Percentiles rank a stretch among this genome's conserved stretches.
These are phyloP conservation scores for Beris chalybata DNA, from an alignment of 2,888 invertebrate genomes.

Conservation along the genomic window DNA sequence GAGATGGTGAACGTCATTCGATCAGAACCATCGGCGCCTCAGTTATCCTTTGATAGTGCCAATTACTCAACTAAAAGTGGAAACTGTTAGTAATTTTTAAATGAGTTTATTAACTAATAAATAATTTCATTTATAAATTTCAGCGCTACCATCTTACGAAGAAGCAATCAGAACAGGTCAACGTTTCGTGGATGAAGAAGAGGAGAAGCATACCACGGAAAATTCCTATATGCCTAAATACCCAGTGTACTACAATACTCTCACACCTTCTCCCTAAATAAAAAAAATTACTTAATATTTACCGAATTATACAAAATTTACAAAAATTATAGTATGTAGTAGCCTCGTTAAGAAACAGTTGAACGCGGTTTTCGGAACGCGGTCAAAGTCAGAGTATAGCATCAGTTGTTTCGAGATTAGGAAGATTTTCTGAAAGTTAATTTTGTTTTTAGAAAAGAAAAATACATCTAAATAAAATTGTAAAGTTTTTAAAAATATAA, in stretches of 20 bases:
- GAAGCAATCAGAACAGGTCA: slow-evolving; percentile 8
- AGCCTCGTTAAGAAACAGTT: too few relatives aligned
- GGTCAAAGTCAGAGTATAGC: too few relatives aligned
- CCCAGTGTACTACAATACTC: slow-evolving; percentile 36
- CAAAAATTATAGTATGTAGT: too few relatives aligned
- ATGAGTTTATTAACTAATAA: too few relatives aligned
- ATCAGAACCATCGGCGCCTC: slow-evolving; percentile 18
- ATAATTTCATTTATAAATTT: neutral
- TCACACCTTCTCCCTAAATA: slow-evolving; percentile 26
- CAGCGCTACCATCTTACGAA: slow-evolving; percentile 21
- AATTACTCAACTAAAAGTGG: slow-evolving; percentile 11
- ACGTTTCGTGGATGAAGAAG: slow-evolving; percentile 20
- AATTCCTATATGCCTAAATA: slow-evolving; percentile 34
- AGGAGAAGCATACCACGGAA: slow-evolving; percentile 6
- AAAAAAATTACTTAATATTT: neutral
- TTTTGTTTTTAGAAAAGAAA: too few relatives aligned
- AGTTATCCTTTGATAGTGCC: neutral
- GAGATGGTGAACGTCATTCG: slow-evolving; percentile 3
- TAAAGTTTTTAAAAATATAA: too few relatives aligned
- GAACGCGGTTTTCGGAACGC: too few relatives aligned
- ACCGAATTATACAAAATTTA: too few relatives aligned
- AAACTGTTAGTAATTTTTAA: neutral
- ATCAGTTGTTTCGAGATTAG: too few relatives aligned
- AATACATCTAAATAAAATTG: too few relatives aligned
- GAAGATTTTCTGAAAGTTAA: too few relatives aligned